Conservation (phyloP, 2,113 vertebrate genomes). For the Tricholaema leucomelas region DNA sequence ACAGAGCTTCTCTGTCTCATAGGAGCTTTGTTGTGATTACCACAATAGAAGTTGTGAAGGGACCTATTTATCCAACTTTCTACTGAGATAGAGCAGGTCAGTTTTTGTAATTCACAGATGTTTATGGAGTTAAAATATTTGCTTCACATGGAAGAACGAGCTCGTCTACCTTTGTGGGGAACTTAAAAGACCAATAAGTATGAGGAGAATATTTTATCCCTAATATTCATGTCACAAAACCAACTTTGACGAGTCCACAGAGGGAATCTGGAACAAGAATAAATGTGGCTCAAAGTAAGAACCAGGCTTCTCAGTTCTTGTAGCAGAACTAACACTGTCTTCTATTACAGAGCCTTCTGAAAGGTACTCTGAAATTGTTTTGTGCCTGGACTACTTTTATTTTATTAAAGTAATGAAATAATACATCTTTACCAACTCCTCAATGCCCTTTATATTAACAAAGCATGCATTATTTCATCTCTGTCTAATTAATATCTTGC, state of each 20-base stretch:
- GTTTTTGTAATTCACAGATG: not conserved
- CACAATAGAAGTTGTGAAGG: not conserved
- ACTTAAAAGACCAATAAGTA: not conserved
- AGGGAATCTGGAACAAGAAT: not conserved
- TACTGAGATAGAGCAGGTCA: not conserved
- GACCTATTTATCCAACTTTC: not conserved
- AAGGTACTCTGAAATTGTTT: constrained; percentile 45
- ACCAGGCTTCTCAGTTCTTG: not conserved
- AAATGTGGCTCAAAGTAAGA: not conserved
- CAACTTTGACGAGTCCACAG: not conserved
- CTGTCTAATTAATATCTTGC: constrained; percentile 77
- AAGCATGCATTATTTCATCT: constrained; percentile 79
- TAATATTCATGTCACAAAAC: not conserved
- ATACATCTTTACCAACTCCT: constrained; percentile 72
- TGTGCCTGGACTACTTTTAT: constrained; percentile 46
- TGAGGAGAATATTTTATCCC: not conserved
- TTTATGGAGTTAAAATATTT: not conserved
- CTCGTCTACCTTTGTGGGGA: not conserved
- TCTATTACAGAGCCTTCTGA: not conserved
- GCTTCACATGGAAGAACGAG: not conserved
- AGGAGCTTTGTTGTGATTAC: not conserved
- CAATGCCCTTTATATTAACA: constrained; percentile 77
- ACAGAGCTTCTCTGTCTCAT: not conserved
- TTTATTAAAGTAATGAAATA: constrained; percentile 75
- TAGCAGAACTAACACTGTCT: not conserved